Base-by-base conservation (phyloP, 1,140 invertebrate genomes). In the Heliothis virescens region DNA sequence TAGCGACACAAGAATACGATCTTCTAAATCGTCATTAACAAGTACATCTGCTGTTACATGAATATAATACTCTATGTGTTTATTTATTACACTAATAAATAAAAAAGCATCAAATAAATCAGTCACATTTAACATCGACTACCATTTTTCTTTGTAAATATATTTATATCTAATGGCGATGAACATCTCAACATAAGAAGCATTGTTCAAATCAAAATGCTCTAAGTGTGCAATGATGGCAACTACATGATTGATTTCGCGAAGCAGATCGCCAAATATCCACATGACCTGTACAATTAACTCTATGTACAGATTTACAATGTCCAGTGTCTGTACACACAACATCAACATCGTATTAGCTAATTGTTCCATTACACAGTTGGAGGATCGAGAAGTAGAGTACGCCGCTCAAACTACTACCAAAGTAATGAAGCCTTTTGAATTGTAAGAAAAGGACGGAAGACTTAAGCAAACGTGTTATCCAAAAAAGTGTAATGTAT, bases 261-360 rank as follows among this genome's bases (percentile, higher is more conserved):
- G 91, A 92, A 92, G 87, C 87, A 89, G 88, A 94, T 94, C 93
- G 93, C 92, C 89, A 94, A 94, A 94, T 94, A 94, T 94, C 93
- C 93, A 94, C 93, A 94, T 94, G 91, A 94, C 93, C 93, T 94
- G 92, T 92, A 94, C 93, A 94, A 87, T 85, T 87, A 89, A 86
- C 82, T 83, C 83, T 91, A 88, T 85, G 83, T 87, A 87, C 86
- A 89, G 86, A 86, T 82, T 85, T 79, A 83, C 78, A 85, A 82
- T 79, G 41, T 75, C 16, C 52, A 71, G 75, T 78, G 60, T 82
- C 67, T 81, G 75, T 82, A 78, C 78, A 78, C 67, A 78, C 75
- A 78, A 78, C 75, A 69, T 78, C 63, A 82, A 82, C 59, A 84
- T 79, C 53, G 34, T 65, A 83, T 73, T 41, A 79, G 50, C 63